These are phyloP conservation scores for Urosaurus nigricauda DNA, from an alignment of 2,797 vertebrate genomes.

Conservation along the genomic window DNA sequence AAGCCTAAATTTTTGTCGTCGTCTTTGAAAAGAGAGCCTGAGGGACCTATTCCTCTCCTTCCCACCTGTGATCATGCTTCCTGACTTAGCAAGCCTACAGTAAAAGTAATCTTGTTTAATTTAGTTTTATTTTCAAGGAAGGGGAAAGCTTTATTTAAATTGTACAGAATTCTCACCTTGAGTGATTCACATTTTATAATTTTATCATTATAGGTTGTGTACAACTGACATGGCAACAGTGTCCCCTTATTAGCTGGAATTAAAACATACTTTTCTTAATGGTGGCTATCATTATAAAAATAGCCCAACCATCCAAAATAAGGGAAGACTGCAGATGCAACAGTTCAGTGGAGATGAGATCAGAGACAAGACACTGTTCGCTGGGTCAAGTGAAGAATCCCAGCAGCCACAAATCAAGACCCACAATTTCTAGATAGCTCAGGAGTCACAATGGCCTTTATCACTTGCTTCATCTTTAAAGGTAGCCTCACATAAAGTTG, in stretches of 20 bases:
- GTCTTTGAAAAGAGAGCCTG: slow-evolving; percentile 45
- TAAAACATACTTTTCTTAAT: slow-evolving; percentile 31
- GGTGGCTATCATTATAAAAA: slow-evolving; percentile 27
- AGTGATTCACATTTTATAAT: background rate
- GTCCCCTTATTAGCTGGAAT: background rate
- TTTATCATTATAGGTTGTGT: background rate
- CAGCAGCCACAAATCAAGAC: too few species aligned
- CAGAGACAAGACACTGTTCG: too few species aligned
- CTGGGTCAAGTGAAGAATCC: too few species aligned
- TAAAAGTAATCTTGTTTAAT: slow-evolving; percentile 30
- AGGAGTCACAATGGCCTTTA: too few species aligned
- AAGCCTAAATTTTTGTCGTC: slow-evolving; percentile 38
- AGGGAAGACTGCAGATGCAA: background rate
- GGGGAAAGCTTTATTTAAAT: background rate
- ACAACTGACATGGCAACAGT: background rate
- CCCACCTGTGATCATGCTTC: background rate
- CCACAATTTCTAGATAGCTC: too few species aligned
- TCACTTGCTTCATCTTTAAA: too few species aligned
- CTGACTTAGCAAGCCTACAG: background rate
- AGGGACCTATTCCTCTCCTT: background rate
- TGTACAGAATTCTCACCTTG: background rate
- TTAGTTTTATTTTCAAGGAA: slow-evolving; percentile 38
- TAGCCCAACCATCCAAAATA: background rate
- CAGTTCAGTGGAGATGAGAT: background rate
- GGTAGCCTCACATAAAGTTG: too few species aligned